Evolutionary conservation across 2,888 invertebrate genomes (phyloP).

Genomic region (Folsomia manolachei): DNA sequence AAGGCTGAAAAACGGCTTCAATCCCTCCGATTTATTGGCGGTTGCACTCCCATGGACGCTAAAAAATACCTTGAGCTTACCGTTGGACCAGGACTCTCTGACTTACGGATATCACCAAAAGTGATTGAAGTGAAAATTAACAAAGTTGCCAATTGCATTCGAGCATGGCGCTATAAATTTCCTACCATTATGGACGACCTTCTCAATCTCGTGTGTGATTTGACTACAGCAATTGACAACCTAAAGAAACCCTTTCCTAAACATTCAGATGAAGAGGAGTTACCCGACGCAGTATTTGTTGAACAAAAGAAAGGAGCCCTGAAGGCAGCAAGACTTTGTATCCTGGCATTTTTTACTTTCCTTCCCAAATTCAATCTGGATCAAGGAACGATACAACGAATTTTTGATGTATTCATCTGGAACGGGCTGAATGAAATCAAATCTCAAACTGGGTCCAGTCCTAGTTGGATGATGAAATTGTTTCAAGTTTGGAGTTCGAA

Average conservation of each 20-base stretch:
- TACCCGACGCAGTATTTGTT: slow-evolving; percentile 37
- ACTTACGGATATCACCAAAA: slow-evolving; percentile 31
- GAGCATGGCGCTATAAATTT: slow-evolving; percentile 40
- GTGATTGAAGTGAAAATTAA: slow-evolving; percentile 40
- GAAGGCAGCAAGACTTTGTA: slow-evolving; percentile 34
- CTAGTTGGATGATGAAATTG: slow-evolving; percentile 65
- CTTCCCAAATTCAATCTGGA: slow-evolving; percentile 76
- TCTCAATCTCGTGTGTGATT: slow-evolving; percentile 32
- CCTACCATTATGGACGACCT: slow-evolving; percentile 34
- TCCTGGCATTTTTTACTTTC: slow-evolving; percentile 73
- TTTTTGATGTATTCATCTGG: slow-evolving; percentile 78
- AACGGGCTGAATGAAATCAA: slow-evolving; percentile 57
- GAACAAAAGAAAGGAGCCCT: slow-evolving; percentile 39
- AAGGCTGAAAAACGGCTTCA: slow-evolving; percentile 37
- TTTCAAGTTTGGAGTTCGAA: slow-evolving; percentile 75
- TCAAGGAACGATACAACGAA: slow-evolving; percentile 65
- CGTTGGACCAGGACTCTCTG: slow-evolving; percentile 20
- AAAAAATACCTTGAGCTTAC: slow-evolving; percentile 33
- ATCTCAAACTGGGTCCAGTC: slow-evolving; percentile 27
- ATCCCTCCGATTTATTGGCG: slow-evolving; percentile 40
- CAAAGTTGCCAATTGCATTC: slow-evolving; percentile 37
- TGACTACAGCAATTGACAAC: slow-evolving; percentile 15
- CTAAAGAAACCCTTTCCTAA: slow-evolving; percentile 27
- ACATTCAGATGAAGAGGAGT: slow-evolving; percentile 26
- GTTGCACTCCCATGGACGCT: slow-evolving; percentile 38